These are phyloP conservation scores for Formica exsecta DNA, from an alignment of 1,140 invertebrate species.

Conservation along the genomic window DNA sequence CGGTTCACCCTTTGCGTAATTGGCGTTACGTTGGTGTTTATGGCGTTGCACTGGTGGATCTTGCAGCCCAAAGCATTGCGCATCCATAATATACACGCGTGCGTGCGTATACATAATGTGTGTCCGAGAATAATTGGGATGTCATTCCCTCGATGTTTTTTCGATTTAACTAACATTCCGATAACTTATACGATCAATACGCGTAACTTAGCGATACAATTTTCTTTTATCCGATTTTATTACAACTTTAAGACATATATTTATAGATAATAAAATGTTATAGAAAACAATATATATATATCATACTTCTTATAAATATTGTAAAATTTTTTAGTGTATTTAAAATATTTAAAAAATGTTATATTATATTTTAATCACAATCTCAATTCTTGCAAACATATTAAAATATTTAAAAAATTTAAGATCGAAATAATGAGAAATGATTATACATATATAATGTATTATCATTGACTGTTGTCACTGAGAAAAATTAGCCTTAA, in stretches of 20 bases:
- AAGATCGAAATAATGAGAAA: not conserved
- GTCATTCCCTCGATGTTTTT: not conserved
- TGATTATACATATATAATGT: too few relatives aligned
- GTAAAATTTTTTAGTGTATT: not conserved
- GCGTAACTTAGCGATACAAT: not conserved
- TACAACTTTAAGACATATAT: not conserved
- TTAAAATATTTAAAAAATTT: not conserved
- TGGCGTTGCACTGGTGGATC: slow-evolving; percentile 59
- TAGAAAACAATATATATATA: not conserved
- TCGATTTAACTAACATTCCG: not conserved
- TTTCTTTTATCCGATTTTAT: not conserved
- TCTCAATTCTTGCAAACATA: not conserved
- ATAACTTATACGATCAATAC: not conserved
- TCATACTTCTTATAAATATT: not conserved
- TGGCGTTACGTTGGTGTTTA: slow-evolving; percentile 79
- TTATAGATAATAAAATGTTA: not conserved
- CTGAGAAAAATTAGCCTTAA: not conserved
- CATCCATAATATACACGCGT: not conserved
- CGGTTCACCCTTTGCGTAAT: slow-evolving; percentile 79
- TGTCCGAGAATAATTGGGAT: slow-evolving; percentile 1
- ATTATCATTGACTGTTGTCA: not conserved
- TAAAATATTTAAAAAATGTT: not conserved
- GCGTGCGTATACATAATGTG: slow-evolving; percentile 22
- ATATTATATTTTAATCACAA: slow-evolving; percentile 1
- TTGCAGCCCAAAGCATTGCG: slow-evolving; percentile 38